Evolutionary conservation across 2,888 invertebrate genomes (phyloP), one percentile per base, ranked within the genome.

Genomic region (Drosophila nr. perissopoda): DNA sequence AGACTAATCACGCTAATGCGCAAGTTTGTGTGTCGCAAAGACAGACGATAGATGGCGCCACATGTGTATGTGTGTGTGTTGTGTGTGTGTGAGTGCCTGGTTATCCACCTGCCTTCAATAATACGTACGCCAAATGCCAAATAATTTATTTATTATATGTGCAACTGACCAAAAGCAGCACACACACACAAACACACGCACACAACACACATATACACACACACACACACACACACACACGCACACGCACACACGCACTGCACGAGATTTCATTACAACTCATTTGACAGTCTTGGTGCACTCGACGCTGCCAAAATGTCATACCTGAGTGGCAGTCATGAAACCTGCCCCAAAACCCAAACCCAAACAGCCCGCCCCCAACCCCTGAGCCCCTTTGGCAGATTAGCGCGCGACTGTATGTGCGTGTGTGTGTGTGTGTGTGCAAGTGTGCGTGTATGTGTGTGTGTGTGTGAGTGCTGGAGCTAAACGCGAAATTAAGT

Each of bases 261-360:
- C 82, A 76, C 86, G 91, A 90, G 88, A 88, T 88, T 88, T 89
- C 88, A 89, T 88, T 88, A 91, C 91, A 90, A 88, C 91, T 90
- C 91, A 90, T 88, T 88, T 88, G 88, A 90, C 88, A 88, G 91
- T 87, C 87, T 87, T 87, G 87, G 87, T 90, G 89, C 90, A 90
- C 82, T 90, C 84, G 90, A 81, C 88, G 90, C 85, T 86, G 85
- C 85, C 85, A 90, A 86, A 86, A 88, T 90, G 85, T 86, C 85
- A 90, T 89, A 82, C 82, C 85, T 90, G 87, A 86, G 83, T 85
- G 85, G 89, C 83, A 88, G 66, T 27, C 65, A 46, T 46, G 46
- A 25, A 46, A 25, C 46, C 46, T 46, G 46, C 46, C 40, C 18
- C 18, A 40, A 10, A 40, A n/a, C 40, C 18, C 40, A 40, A n/a